phyloP scores from a whole-genome alignment of 2,113 vertebrate species.

The Cyphomyrus plagiostoma region DNA sequence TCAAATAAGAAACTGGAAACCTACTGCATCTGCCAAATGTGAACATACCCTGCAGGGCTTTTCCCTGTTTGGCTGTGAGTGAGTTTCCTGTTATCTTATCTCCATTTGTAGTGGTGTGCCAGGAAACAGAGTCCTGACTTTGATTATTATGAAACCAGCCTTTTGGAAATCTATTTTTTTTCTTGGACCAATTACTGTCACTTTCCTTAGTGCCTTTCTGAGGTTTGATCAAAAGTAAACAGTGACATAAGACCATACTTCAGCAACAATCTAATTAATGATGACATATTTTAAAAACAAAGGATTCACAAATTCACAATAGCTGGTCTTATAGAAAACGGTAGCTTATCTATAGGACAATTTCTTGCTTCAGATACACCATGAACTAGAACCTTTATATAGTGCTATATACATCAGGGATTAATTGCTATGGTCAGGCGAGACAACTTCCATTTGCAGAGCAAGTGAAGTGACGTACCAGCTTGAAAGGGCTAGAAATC shows the following conservation, averaged over 20 bases:
- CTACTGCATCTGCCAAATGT: not conserved
- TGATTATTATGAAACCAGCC: not conserved
- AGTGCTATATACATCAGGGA: not conserved
- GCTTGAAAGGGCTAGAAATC: not conserved
- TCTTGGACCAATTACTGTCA: not conserved
- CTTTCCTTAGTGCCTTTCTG: not conserved
- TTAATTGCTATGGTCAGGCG: not conserved
- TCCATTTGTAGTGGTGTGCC: not conserved
- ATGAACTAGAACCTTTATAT: not conserved
- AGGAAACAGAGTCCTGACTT: not conserved
- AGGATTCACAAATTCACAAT: not conserved
- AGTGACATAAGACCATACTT: not conserved
- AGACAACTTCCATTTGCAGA: not conserved
- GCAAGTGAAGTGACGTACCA: not conserved
- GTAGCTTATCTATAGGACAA: not conserved
- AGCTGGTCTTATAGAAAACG: not conserved
- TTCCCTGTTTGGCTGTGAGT: not conserved
- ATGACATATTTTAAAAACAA: not conserved
- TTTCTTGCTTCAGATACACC: not conserved
- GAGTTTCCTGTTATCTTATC: not conserved
- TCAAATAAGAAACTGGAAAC: not conserved
- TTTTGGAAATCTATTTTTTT: not conserved
- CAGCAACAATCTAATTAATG: not conserved
- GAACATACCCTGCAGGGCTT: not conserved
- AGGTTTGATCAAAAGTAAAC: not conserved